Conservation (phyloP, 2,888 invertebrate genomes). For the Elgonia sp. region DNA sequence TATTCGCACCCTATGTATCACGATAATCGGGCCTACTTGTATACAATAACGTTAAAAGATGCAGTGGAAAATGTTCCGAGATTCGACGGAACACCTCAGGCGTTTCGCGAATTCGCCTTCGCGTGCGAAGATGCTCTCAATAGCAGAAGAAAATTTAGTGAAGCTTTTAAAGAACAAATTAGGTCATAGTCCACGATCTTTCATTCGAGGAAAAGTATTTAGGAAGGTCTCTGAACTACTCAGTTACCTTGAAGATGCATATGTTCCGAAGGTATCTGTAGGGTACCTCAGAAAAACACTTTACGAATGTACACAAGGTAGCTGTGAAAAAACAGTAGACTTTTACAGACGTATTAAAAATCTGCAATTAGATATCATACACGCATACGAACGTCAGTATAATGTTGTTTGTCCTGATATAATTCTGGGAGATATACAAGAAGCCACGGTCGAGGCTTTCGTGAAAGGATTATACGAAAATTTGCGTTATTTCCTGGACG, state of each 20-base stretch:
- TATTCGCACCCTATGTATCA: no score
- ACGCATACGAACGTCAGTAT: conserved; percentile 24
- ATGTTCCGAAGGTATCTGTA: neutral
- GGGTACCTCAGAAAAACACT: neutral
- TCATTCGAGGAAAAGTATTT: neutral
- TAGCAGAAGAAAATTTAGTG: conserved; percentile 24
- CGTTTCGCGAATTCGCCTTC: conserved; percentile 1
- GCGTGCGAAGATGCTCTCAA: conserved; percentile 9
- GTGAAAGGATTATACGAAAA: conserved; percentile 24
- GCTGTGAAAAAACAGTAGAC: conserved; percentile 7
- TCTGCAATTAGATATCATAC: conserved; percentile 30
- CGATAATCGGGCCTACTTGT: no score
- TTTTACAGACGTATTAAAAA: conserved; percentile 40
- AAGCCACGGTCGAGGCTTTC: conserved; percentile 35
- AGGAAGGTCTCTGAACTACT: neutral
- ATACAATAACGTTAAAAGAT: conserved; percentile 4
- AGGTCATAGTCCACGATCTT: neutral
- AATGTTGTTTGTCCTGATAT: neutral
- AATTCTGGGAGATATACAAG: conserved; percentile 4
- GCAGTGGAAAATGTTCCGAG: conserved; percentile 2
- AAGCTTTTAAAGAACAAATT: conserved; percentile 7
- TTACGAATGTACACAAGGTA: conserved; percentile 14
- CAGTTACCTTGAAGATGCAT: neutral
- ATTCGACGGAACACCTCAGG: neutral
- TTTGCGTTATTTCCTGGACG: conserved; percentile 18